Conservation (phyloP, 2,888 invertebrate genomes). For the Euphydryas editha region DNA sequence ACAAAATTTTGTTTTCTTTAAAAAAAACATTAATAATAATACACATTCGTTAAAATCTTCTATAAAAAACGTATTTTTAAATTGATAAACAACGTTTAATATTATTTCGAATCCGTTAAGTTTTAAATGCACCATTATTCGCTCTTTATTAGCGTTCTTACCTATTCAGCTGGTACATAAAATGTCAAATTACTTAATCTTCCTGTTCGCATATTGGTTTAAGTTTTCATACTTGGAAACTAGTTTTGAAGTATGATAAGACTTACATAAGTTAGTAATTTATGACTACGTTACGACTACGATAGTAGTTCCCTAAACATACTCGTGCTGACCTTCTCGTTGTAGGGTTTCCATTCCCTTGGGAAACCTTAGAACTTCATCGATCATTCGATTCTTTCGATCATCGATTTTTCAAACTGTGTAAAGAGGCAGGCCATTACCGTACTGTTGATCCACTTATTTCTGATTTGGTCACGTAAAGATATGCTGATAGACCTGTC, state of each 20-base stretch:
- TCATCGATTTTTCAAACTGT: too few species aligned
- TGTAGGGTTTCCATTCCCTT: too few species aligned
- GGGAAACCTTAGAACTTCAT: too few species aligned
- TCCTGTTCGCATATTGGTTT: slow-evolving; percentile 4
- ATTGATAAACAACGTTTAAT: not conserved
- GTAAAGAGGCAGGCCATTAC: too few species aligned
- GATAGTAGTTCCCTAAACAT: not conserved
- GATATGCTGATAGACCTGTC: too few species aligned
- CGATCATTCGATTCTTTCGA: too few species aligned
- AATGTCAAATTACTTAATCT: slow-evolving; percentile 7
- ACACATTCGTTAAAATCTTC: too few species aligned
- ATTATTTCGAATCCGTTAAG: not conserved
- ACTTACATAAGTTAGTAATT: not conserved
- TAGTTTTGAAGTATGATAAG: not conserved
- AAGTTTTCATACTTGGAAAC: slow-evolving; percentile 12
- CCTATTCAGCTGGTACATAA: slow-evolving; percentile 4
- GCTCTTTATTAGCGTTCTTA: not conserved
- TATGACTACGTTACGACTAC: not conserved
- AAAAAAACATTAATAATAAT: too few species aligned
- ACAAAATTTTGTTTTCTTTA: too few species aligned
- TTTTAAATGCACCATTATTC: not conserved
- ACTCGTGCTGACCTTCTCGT: too few species aligned
- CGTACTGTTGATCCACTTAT: too few species aligned
- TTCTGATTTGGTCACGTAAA: too few species aligned
- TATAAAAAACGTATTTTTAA: not conserved